Base-by-base conservation (phyloP, 2,888 invertebrate species). In the Macrophya alboannulata region DNA sequence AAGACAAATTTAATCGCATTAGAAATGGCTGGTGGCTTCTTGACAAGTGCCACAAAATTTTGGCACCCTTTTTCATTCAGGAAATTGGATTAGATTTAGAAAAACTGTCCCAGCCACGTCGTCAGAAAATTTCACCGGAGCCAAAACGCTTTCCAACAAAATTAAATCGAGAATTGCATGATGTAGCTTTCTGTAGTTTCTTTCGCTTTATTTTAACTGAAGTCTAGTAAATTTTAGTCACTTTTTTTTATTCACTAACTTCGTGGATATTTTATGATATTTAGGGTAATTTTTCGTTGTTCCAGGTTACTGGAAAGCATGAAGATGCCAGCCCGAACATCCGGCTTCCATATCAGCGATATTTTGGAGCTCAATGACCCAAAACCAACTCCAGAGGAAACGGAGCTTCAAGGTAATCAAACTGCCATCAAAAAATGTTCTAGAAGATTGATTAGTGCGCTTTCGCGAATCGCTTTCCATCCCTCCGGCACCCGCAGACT, bases 301-400 rank as follows among this genome's bases (percentile, higher is more conserved):
- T 95, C 15, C 95, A 98, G 98, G 91, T 94, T 98, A 86, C 94
- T 98, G 92, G 98, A 98, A 93, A 97, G 96, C 90, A 97, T 97
- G 95, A 97, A 97, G 94, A 96, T 97, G 95, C 96, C 97, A 0
- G 96, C 96, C 84, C 95, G 97, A 89, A 95, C 97, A 0, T 96
- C 96, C 71, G 97, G 98, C 86, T 99, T 99, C 94, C 98, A 98
- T 91, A 98, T 99, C 91, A 97, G 98, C 90, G 98, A 99, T 93
- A 98, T 99, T 91, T 95, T 99, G 91, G 98, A 99, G 90, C 95
- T 99, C 90, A 98, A 98, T 91, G 97, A 97, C 89, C 95, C 95
- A 0, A 93, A 93, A 65, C 92, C 92, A 43, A 88, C 90, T 4
- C 89, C 89, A 59, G 93, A 93, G 40, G 93, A 93, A 15, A 79